These are phyloP conservation scores for Anastatus disparis DNA, from an alignment of 1,140 invertebrate genomes.

Conservation along the genomic window DNA sequence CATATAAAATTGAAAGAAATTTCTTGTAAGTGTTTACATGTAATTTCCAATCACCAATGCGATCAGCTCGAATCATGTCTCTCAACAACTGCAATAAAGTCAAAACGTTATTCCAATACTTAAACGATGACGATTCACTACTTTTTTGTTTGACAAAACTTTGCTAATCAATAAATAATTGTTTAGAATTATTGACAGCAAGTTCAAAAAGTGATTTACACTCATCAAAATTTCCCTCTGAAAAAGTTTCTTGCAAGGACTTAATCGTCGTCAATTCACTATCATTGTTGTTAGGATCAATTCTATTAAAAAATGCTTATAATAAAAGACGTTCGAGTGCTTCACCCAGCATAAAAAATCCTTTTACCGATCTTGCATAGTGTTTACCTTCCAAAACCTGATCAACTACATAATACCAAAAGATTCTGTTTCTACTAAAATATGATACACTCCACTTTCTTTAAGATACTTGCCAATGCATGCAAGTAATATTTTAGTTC, in stretches of 20 bases:
- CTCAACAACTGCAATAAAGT: neutral
- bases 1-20: constrained; percentile 20
- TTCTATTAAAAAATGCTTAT: constrained; percentile 24
- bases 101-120: constrained; percentile 5
- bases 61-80: constrained; percentile 34
- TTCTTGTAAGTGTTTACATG: constrained; percentile 4
- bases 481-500: neutral
- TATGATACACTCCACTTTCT: neutral
- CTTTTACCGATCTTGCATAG: constrained; percentile 20
- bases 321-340: constrained; percentile 15
- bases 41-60: constrained; percentile 33
- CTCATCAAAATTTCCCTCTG: neutral
- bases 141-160: neutral
- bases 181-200: neutral
- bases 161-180: neutral
- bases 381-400: constrained; percentile 13
- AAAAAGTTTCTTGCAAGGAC: neutral
- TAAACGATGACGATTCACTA: neutral
- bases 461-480: neutral
- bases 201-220: neutral
- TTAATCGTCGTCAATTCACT: neutral
- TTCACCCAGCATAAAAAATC: constrained; percentile 20
- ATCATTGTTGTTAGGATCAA: too few relatives aligned
- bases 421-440: neutral
- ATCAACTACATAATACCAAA: neutral